These are phyloP conservation scores for Eremobia ochroleuca DNA, from an alignment of 2,888 invertebrate genomes.

Conservation along the genomic window DNA sequence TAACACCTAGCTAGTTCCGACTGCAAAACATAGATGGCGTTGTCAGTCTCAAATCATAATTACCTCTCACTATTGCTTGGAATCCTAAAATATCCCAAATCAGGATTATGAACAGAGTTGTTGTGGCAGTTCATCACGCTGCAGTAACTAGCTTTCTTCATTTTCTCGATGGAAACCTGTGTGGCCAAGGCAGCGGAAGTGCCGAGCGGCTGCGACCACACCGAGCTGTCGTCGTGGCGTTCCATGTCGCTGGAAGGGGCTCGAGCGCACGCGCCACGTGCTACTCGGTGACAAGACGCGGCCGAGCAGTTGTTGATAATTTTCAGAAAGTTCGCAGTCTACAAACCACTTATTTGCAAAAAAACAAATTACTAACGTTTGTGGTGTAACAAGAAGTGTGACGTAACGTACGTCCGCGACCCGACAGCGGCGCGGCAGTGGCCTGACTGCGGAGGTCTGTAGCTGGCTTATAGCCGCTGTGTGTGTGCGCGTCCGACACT, in stretches of 20 bases:
- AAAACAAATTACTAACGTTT: conserved; percentile 1
- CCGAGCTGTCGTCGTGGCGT: not conserved
- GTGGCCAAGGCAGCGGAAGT: not conserved
- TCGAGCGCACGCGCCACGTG: not conserved
- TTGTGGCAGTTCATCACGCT: conserved; percentile 48
- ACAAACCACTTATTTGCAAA: not conserved
- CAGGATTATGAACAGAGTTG: conserved; percentile 38
- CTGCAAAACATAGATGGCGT: conserved; percentile 36
- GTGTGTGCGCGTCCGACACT: conserved; percentile 26
- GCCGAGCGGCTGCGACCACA: conserved; percentile 11
- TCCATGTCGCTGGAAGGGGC: not conserved
- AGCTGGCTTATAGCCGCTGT: conserved; percentile 52
- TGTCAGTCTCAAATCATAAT: conserved; percentile 13
- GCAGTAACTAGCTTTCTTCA: conserved; percentile 38
- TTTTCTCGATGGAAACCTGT: not conserved
- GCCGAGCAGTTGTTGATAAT: not conserved
- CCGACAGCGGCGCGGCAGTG: conserved; percentile 25
- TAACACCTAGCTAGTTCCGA: not conserved
- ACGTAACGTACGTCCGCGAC: conserved; percentile 21
- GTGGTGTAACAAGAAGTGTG: not conserved
- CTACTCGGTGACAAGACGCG: not conserved
- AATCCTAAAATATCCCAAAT: conserved; percentile 34
- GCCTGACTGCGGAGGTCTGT: conserved; percentile 44
- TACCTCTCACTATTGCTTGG: conserved; percentile 37
- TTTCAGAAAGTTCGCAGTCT: not conserved